Base-by-base conservation (phyloP, 1,140 invertebrate species). In the Thaumatotibia leucotreta region DNA sequence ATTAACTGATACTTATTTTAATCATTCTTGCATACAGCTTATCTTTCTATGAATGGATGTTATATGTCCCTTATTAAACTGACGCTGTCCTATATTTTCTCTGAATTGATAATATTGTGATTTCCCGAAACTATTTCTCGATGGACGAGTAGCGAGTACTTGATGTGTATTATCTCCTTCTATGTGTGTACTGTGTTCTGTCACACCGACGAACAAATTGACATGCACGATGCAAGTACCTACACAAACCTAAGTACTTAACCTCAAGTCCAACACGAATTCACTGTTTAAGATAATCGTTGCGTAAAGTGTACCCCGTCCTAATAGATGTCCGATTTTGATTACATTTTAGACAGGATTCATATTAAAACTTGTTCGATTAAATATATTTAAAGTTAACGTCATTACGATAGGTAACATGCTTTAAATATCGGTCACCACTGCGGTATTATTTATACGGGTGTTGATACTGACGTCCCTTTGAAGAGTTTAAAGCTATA, bases 21-120 rank as follows among this genome's bases (percentile, higher is more conserved):
- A 45, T 20, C n/a, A 27, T 58, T 31, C 14, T 29, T 58, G 52
- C 24, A 58, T 58, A 27, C 29, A 31, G 23, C 52, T 58, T 45
- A 45, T 45, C 5, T 45, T 45, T 58, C 52, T 27, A 58, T 58
- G 52, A 58, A 58, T 58, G 52, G 29, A 27, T 58, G 52, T 58
- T 58, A 27, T 58, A 31, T 58, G 52, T 58, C 52, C 52, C 52
- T 58, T 24, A 6, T 27, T 24, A 58, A 49, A 17, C 52, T 58
- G n/a, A 29, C 14, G 11, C 24, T 58, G 24, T 58, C 24, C 52
- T 58, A 31, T 27, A 24, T 10, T 58, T 14, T 58, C 52, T 58
- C 24, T 27, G 6, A 58, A 58, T 27, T 27, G 52, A 27, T 58
- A 31, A 23, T 24, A 52, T 23, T 52, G 24, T 27, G 1, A 58